Base-by-base conservation (phyloP, 2,797 vertebrate genomes). In the Manis javanica region DNA sequence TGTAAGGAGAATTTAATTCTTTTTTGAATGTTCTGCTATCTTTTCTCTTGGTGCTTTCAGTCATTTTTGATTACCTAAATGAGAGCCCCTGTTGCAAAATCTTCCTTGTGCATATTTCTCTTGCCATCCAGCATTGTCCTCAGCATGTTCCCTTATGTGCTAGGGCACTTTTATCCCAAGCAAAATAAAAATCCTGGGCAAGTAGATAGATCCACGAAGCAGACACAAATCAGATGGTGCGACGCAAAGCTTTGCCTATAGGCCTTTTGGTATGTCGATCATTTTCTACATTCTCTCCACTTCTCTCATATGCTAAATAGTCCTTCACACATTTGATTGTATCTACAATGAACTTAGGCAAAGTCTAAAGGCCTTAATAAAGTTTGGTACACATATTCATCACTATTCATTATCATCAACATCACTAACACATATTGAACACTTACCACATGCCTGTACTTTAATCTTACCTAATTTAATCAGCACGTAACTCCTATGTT, bases 41-140 rank as follows among this genome's bases (percentile, higher is more conserved):
- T 83, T 86, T 26, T 78, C 14, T 78, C n/a, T 90, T 94, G 59
- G 13, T 24, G 72, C 6, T 46, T 86, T 75, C 8, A 46, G 78
- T 88, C 71, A 88, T 77, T 94, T 88, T 93, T 94, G 7, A 72
- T 95, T 81, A 91, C 31, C 14, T 85, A 94, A 96, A 94, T 89
- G 77, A 78, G 39, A 74, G 14, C 19, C 11, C 21, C 15, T 71
- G 10, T 85, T 92, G 42, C 13, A 95, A 51, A 93, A 12, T 42
- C 49, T 79, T 79, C 34, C 14, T 85, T 78, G 63, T 12, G 69
- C 39, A 9, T 14, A 3, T 74, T 78, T 49, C 9, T 87, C 19
- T 63, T 95, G 71, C 57, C 37, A 83, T n/a, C 26, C 24, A 55
- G 24, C 18, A 51, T 68, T 49, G 11, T 68, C 87, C 42, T 78